A percentile compares a stretch with the other conserved stretches of the same genome.
Evolutionary conservation across 2,113 vertebrate genomes (phyloP).

Genomic region (Pedionomus torquatus): DNA sequence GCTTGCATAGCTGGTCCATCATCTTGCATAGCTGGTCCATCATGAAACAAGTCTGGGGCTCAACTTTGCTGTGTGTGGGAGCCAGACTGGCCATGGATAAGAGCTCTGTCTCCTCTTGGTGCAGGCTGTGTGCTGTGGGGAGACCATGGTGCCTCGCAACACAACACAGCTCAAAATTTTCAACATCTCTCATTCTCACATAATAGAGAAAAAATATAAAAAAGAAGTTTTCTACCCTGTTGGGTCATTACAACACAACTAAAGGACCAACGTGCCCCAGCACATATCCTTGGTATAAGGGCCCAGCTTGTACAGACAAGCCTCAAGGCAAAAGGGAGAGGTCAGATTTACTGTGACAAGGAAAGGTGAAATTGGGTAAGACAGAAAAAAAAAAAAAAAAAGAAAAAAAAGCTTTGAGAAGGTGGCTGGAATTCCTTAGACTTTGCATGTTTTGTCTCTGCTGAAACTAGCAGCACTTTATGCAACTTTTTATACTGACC

Average conservation of each 20-base stretch:
- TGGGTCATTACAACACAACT: neutral
- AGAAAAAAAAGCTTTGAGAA: neutral
- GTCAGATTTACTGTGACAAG: neutral
- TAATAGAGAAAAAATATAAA: neutral
- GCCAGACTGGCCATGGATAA: neutral
- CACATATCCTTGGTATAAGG: neutral
- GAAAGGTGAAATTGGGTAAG: neutral
- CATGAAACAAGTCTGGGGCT: neutral
- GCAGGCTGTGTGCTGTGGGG: neutral
- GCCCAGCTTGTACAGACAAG: conserved; percentile 11
- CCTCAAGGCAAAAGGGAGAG: conserved; percentile 15
- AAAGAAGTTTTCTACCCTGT: neutral
- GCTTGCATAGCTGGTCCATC: neutral
- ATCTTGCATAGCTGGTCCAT: neutral
- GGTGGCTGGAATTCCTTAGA: neutral
- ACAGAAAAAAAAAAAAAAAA: neutral
- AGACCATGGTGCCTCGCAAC: neutral
- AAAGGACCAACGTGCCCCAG: neutral
- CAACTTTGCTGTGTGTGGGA: neutral
- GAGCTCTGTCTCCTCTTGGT: neutral
- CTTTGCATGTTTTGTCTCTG: neutral
- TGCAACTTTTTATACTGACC: neutral
- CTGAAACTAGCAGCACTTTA: neutral
- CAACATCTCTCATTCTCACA: neutral
- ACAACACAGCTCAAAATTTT: neutral